Evolutionary conservation across 2,797 vertebrate species (phyloP).

Genomic region (Pipistrellus kuhlii): DNA sequence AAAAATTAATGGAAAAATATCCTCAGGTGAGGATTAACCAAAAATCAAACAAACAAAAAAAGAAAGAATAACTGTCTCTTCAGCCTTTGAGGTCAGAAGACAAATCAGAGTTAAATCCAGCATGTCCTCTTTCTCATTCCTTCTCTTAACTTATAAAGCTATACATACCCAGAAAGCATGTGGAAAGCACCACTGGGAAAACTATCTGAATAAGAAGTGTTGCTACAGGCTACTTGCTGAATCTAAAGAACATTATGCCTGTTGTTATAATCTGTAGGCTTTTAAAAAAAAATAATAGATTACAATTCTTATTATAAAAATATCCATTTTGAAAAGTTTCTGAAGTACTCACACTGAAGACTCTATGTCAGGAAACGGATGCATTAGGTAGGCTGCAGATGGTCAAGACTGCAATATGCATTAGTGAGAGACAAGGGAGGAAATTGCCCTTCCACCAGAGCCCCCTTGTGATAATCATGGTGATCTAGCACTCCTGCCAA

Average conservation of each 20-base stretch:
- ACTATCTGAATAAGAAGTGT: not conserved
- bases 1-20: not conserved
- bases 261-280: not conserved
- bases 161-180: not conserved
- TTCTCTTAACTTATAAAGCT: not conserved
- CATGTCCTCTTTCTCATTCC: not conserved
- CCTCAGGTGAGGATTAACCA: not conserved
- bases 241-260: conserved; percentile 4
- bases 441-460: not conserved
- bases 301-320: conserved; percentile 49
- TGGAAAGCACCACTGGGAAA: not conserved
- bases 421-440: conserved; percentile 32
- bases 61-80: conserved; percentile 25
- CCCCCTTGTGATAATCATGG: not conserved
- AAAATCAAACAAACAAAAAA: not conserved
- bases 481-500: not conserved
- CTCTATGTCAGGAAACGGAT: conserved; percentile 53
- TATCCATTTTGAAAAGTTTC: conserved; percentile 36
- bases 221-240: not conserved
- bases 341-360: conserved; percentile 11
- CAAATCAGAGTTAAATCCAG: not conserved
- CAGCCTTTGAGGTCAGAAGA: conserved; percentile 24
- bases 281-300: conserved; percentile 59
- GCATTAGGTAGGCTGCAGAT: not conserved
- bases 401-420: conserved; percentile 41